Conservation (phyloP, 1,140 invertebrate species). For the Pogonomyrmex barbatus region DNA sequence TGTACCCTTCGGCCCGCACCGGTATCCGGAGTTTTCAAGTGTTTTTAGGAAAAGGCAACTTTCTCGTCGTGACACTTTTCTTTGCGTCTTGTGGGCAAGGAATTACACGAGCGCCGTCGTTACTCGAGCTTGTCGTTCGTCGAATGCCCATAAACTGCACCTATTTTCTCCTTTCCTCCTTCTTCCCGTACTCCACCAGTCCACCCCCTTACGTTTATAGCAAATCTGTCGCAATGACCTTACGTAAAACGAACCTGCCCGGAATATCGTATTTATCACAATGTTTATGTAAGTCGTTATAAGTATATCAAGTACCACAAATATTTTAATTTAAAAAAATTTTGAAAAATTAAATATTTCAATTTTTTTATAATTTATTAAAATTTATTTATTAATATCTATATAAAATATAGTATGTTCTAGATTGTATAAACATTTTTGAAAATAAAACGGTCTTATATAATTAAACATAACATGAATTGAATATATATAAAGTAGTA, state of each 20-base stretch:
- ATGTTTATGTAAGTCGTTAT: neutral
- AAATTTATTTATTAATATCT: neutral
- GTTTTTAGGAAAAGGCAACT: slow-evolving; percentile 64
- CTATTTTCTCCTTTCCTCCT: slow-evolving; percentile 49
- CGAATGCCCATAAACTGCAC: slow-evolving; percentile 62
- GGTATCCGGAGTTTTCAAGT: slow-evolving; percentile 56
- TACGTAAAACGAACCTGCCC: slow-evolving; percentile 39
- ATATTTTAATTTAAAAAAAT: too few relatives aligned
- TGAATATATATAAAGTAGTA: neutral
- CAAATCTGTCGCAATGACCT: slow-evolving; percentile 49
- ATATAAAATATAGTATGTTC: neutral
- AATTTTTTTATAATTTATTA: neutral
- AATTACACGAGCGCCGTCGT: slow-evolving; percentile 59
- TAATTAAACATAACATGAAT: neutral
- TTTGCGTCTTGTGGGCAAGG: slow-evolving; percentile 60
- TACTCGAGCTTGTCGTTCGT: slow-evolving; percentile 62
- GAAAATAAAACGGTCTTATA: neutral
- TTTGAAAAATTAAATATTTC: too few relatives aligned
- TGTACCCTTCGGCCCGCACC: slow-evolving; percentile 54
- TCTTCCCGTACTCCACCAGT: neutral
- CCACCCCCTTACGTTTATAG: slow-evolving; percentile 26
- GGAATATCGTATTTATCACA: slow-evolving; percentile 54
- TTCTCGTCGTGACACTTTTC: slow-evolving; percentile 61
- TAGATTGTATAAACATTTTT: neutral
- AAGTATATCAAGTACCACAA: slow-evolving; percentile 6